Evolutionary conservation across 2,888 invertebrate genomes (phyloP), one percentile per base, ranked within the genome.

Genomic region (Marasmarcha lunaedactyla): DNA sequence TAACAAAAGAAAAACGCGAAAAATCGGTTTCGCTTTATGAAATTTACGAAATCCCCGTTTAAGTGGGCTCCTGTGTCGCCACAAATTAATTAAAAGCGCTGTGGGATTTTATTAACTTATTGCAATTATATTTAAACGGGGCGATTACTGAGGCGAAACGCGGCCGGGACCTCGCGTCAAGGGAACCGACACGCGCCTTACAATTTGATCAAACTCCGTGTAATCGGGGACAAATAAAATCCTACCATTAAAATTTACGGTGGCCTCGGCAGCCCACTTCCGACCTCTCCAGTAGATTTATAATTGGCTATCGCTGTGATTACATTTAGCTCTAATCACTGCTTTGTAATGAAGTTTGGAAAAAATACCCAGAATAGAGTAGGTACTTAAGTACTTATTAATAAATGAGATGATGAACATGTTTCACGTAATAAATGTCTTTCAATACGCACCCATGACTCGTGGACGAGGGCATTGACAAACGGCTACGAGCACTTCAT

Each of bases 51-150:
- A 71, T 64, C 66, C 61, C 55, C 55, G 59, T 76, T 71, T 71
- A 70, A 73, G 72, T 69, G 66, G 64, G 59, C 65, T 63, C 59
- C 63, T 59, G 68, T 62, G 63, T 69, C 61, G 61, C 68, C 68
- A 63, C 69, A 71, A 74, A 79, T 76, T 74, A 73, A 78, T 76
- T 77, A 72, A 68, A 68, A 69, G 59, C 64, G 67, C 60, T 59
- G 61, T 54, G 64, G 64, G 64, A 66, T 71, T 72, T 73, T 71
- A 74, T 76, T 71, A 76, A 76, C 71, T 77, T 79, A 76, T 77
- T 71, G 71, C 71, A 71, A 76, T 76, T 72, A 77, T 69, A 72
- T 74, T 74, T 73, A 71, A 73, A 69, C 65, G 71, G 54, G 52
- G 53, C 65, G 63, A 71, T 74, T 71, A 69, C 58, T 48, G 57